Conservation (phyloP, 2,888 invertebrate genomes). For the Phengaris alcon region DNA sequence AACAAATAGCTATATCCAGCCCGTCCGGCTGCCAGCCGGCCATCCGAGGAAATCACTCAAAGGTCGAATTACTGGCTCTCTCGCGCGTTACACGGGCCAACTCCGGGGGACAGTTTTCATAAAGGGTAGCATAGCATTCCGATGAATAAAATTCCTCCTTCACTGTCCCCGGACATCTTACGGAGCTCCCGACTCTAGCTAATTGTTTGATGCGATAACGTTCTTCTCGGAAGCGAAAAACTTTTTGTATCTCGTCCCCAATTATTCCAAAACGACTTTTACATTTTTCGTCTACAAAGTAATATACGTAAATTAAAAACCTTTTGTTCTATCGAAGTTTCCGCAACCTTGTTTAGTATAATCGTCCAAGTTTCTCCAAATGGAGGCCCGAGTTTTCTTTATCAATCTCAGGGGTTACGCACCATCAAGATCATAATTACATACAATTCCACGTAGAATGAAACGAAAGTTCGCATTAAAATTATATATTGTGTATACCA, state of each 20-base stretch:
- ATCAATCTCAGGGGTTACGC: slow-evolving; percentile 34
- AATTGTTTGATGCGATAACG: slow-evolving; percentile 57
- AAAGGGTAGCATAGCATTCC: slow-evolving; percentile 52
- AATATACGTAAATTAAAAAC: slow-evolving; percentile 59
- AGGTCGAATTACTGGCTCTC: slow-evolving; percentile 64
- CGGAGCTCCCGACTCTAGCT: slow-evolving; percentile 46
- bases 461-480: background rate
- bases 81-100: slow-evolving; percentile 51
- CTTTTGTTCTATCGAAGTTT: slow-evolving; percentile 62
- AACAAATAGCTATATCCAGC: slow-evolving; percentile 65
- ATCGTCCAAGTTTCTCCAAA: slow-evolving; percentile 52
- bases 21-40: slow-evolving; percentile 65
- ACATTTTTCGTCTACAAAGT: slow-evolving; percentile 45
- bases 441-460: background rate
- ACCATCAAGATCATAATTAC: slow-evolving; percentile 4
- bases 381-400: slow-evolving; percentile 71
- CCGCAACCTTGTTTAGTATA: slow-evolving; percentile 64
- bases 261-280: slow-evolving; percentile 60
- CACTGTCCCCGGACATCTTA: slow-evolving; percentile 55
- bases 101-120: slow-evolving; percentile 60
- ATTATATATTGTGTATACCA: background rate
- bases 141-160: slow-evolving; percentile 55
- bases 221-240: slow-evolving; percentile 43
- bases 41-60: slow-evolving; percentile 66
- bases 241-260: slow-evolving; percentile 62